Percentiles rank a stretch among this genome's conserved stretches.
Conservation (phyloP, 2,888 invertebrate species). For the Leucozona laternaria region DNA sequence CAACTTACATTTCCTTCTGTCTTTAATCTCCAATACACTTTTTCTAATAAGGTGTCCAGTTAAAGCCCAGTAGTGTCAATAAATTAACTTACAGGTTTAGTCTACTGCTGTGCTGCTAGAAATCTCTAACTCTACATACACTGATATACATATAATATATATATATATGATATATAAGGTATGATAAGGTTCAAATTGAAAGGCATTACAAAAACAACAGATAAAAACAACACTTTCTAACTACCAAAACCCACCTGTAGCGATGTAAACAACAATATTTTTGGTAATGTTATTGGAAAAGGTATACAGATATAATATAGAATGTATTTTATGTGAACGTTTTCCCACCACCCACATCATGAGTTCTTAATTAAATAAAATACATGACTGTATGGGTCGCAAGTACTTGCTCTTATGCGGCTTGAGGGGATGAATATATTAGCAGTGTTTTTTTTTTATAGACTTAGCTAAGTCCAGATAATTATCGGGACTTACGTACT, state of each 20-base stretch:
- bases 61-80: neutral
- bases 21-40: neutral
- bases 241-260: conserved; percentile 6
- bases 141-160: no score
- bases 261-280: conserved; percentile 7
- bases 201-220: neutral
- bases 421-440: no score
- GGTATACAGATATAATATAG: neutral
- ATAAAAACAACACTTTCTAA: neutral
- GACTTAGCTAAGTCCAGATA: no score
- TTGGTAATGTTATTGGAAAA: conserved; percentile 4
- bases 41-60: conserved; percentile 9
- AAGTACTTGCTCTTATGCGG: neutral
- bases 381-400: neutral
- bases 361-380: neutral
- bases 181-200: neutral
- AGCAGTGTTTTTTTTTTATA: no score
- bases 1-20: neutral
- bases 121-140: neutral
- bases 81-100: conserved; percentile 21
- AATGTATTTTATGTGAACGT: neutral
- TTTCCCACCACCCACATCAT: neutral
- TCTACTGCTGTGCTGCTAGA: conserved; percentile 15
- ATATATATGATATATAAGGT: no score
- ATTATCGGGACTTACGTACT: no score